Percentiles rank a stretch among this genome's conserved stretches.
phyloP scores from a whole-genome alignment of 2,888 invertebrate species.

The Antheraea yamamai region DNA sequence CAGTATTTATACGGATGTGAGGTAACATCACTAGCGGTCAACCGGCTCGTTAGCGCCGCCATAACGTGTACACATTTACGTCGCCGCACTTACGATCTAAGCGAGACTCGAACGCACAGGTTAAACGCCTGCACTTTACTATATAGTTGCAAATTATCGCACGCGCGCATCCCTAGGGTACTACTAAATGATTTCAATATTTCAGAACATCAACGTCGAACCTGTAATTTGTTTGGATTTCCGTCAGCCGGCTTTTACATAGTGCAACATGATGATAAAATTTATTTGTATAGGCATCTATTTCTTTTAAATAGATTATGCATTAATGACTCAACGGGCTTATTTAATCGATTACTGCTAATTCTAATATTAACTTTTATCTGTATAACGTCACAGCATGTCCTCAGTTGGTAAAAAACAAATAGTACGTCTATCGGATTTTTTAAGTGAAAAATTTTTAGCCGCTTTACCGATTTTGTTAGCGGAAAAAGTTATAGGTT shows the following conservation, averaged over 20 bases:
- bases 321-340: background rate
- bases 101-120: conserved; percentile 33
- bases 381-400: background rate
- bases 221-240: background rate
- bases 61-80: conserved; percentile 62
- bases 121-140: conserved; percentile 44
- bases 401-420: background rate
- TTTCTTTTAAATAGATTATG: background rate
- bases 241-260: background rate
- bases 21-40: conserved; percentile 44
- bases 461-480: no score
- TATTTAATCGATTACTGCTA: background rate
- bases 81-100: conserved; percentile 42
- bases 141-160: conserved; percentile 50
- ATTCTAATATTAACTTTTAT: background rate
- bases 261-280: background rate
- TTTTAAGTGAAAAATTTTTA: no score
- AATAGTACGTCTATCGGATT: background rate
- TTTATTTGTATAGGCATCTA: background rate
- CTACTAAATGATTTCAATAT: conserved; percentile 11
- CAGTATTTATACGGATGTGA: conserved; percentile 2
- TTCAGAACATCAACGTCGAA: background rate
- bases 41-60: conserved; percentile 55
- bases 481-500: no score
- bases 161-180: conserved; percentile 22